These are phyloP conservation scores for Crocuta crocuta DNA, from an alignment of 2,113 vertebrate species.

Conservation along the genomic window DNA sequence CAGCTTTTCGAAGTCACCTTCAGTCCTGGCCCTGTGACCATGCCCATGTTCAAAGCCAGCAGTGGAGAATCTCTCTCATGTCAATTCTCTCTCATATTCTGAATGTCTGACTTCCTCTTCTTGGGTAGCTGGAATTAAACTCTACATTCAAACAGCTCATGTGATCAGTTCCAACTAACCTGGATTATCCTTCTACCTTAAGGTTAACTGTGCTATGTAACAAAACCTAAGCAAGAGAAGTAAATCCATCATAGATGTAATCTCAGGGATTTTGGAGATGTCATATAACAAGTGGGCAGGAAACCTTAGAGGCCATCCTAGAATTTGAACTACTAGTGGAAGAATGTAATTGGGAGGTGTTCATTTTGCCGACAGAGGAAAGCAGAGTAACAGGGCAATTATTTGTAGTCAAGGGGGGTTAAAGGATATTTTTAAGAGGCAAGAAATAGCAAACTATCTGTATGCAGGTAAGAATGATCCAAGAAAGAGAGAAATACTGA, in stretches of 20 bases:
- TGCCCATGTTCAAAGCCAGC: background rate
- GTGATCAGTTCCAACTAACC: background rate
- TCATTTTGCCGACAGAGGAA: background rate
- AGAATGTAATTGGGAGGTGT: background rate
- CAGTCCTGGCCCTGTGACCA: background rate
- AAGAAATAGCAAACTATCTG: background rate
- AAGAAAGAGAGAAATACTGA: background rate
- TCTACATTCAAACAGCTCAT: background rate
- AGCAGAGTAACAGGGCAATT: background rate
- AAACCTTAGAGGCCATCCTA: background rate
- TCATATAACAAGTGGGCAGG: background rate
- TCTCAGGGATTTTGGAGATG: background rate
- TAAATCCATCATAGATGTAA: background rate
- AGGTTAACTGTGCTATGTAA: background rate
- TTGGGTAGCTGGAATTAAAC: background rate
- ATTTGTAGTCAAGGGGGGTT: background rate
- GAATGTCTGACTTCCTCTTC: background rate
- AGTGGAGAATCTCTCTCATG: background rate
- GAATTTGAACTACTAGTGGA: background rate
- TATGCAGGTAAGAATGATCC: background rate
- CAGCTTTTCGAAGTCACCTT: too few species aligned
- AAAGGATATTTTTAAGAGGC: background rate
- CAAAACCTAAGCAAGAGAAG: background rate
- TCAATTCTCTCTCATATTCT: background rate
- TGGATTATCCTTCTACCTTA: background rate